Evolutionary conservation across 37 sponge, comb jelly and placozoan genomes (phyloP).

Genomic region (Cladorhizidae sp.): DNA sequence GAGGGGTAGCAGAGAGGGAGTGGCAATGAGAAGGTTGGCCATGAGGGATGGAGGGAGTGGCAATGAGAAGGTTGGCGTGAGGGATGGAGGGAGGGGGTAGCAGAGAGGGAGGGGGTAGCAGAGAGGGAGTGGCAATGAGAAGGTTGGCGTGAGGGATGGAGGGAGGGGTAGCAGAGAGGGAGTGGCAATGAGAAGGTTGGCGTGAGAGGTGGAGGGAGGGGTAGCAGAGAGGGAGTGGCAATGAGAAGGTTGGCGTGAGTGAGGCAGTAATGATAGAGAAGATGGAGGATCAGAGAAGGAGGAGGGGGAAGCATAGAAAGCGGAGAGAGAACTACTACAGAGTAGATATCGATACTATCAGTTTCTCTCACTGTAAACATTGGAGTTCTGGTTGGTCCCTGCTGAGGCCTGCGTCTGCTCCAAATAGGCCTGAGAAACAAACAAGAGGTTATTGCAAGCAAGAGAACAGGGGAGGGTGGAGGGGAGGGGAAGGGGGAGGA

Average conservation of each 20-base stretch:
- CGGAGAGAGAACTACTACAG: no score
- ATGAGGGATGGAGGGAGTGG: background rate
- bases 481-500: no score
- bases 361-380: background rate
- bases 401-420: constrained; percentile 8
- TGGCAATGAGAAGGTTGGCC: background rate
- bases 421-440: background rate
- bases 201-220: background rate
- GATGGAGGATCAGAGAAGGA: no score
- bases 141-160: no score
- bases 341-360: no score
- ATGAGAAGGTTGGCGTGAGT: background rate
- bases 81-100: constrained; percentile 3
- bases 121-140: background rate
- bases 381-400: background rate
- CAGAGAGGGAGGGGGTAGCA: background rate
- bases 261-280: background rate
- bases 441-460: no score
- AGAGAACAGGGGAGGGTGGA: no score
- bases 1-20: background rate
- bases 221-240: background rate
- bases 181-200: background rate
- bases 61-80: background rate
- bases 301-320: no score
- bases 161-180: background rate